phyloP scores from a whole-genome alignment of 2,113 vertebrate species.

The Epinephelus cyanopodus region DNA sequence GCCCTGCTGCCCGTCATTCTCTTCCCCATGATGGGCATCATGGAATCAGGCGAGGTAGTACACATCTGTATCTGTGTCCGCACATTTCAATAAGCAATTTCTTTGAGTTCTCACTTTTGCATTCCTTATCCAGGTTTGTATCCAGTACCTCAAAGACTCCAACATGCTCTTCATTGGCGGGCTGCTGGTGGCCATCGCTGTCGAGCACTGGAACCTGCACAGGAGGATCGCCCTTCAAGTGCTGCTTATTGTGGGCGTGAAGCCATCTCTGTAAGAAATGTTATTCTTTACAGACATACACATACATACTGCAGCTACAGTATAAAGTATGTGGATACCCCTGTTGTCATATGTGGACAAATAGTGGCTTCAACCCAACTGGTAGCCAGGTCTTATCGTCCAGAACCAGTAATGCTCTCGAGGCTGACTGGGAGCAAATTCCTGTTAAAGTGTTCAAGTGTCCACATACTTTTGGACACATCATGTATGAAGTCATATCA shows the following conservation, averaged over 20 bases:
- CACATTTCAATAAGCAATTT: neutral
- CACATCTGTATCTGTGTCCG: neutral
- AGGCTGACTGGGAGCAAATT: neutral
- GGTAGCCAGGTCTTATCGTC: neutral
- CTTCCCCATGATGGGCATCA: constrained; percentile 94
- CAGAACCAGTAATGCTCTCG: too few species aligned
- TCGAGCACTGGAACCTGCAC: constrained; percentile 90
- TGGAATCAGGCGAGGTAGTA: constrained; percentile 87
- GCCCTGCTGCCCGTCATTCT: constrained; percentile 90
- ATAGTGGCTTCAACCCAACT: neutral
- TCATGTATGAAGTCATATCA: neutral
- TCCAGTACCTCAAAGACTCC: constrained; percentile 89
- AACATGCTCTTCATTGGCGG: constrained; percentile 91
- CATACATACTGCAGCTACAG: neutral
- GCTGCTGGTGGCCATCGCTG: constrained; percentile 87
- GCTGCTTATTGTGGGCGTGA: constrained; percentile 86
- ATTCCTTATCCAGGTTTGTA: constrained; percentile 80
- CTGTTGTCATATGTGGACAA: neutral
- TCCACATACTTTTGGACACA: neutral
- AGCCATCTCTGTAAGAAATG: constrained; percentile 88
- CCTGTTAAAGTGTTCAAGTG: neutral
- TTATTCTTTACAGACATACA: neutral
- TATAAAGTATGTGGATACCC: neutral
- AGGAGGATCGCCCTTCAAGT: constrained; percentile 88
- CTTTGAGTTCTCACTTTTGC: neutral